Base-by-base conservation (phyloP, 2,888 invertebrate genomes). In the Dascillus cervinus region DNA sequence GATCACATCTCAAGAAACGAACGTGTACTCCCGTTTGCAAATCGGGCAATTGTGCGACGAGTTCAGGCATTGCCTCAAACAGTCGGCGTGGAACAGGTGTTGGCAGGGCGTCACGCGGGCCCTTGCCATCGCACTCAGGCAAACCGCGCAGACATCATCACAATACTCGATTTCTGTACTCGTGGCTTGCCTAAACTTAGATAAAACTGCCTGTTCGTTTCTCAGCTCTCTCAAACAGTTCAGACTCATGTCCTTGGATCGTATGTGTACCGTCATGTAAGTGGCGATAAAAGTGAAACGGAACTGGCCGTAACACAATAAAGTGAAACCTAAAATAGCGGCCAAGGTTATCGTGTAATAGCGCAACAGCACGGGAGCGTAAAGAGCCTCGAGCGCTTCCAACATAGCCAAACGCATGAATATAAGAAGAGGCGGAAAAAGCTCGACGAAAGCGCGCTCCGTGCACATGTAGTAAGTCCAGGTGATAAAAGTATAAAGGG, bases 71-170 rank as follows among this genome's bases (percentile, higher is more conserved):
- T 74, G 72, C 37, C 84, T 65, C 11, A 86, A 65, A 53, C 86
- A 86, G 55, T 79, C 79, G 0, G 82, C 82, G 55, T 86, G 86
- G 62, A 85, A 86, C 56, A 81, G 72, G 56, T 86, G 86, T 27
- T 81, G 80, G 54, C 86, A 86, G 0, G 84, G 84, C 0, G 85
- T 85, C 5, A 84, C 75, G 20, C 84, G 69, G 0, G 85, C 85
- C 4, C 76, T 72, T 29, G 66, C 66, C 83, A 85, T 82, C 1
- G 66, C 56, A 39, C 74, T 78, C 19, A 86, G 67, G 50, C 86
- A 86, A 3, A 86, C 82, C 0, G 84, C 82, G 56, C 86, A 86
- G 0, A 85, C 81, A 48, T 86, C 85, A 49, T 85, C 83, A 35
- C 79, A 72, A 22, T 72, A 72, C 6, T 70, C 67, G 20, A 86